A percentile compares a stretch with the other conserved stretches of the same genome.
phyloP scores from a whole-genome alignment of 2,113 vertebrate genomes.

The Saccopteryx bilineata region DNA sequence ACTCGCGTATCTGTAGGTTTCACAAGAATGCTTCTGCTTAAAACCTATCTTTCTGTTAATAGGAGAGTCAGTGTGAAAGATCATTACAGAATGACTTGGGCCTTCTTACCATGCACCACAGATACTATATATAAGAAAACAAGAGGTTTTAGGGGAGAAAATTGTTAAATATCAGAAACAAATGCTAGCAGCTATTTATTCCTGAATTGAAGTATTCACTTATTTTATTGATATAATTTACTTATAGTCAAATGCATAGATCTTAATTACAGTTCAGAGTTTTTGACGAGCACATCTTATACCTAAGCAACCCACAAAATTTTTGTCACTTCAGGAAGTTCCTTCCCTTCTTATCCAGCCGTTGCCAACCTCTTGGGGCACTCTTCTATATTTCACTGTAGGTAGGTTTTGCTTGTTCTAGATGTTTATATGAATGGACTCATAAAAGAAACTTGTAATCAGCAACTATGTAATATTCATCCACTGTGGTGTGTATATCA shows the following conservation, averaged over 20 bases:
- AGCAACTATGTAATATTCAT: neutral
- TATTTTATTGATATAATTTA: conserved; percentile 24
- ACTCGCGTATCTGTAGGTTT: neutral
- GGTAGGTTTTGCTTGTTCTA: neutral
- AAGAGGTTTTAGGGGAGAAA: neutral
- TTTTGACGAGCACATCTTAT: neutral
- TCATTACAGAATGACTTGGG: neutral
- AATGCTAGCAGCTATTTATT: neutral
- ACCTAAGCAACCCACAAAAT: neutral
- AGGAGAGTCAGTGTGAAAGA: neutral
- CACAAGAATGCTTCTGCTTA: neutral
- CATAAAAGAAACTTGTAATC: neutral
- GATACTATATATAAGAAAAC: neutral
- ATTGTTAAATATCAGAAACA: conserved; percentile 30
- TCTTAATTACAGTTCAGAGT: neutral
- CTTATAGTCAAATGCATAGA: neutral
- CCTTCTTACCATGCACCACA: neutral
- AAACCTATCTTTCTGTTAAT: neutral
- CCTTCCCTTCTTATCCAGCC: neutral
- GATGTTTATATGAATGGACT: neutral
- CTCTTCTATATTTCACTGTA: neutral
- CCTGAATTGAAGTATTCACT: neutral
- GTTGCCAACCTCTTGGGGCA: neutral
- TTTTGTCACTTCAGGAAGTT: neutral
- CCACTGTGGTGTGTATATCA: neutral